Conservation (phyloP, 2,888 invertebrate genomes). For the Coremacera marginata region DNA sequence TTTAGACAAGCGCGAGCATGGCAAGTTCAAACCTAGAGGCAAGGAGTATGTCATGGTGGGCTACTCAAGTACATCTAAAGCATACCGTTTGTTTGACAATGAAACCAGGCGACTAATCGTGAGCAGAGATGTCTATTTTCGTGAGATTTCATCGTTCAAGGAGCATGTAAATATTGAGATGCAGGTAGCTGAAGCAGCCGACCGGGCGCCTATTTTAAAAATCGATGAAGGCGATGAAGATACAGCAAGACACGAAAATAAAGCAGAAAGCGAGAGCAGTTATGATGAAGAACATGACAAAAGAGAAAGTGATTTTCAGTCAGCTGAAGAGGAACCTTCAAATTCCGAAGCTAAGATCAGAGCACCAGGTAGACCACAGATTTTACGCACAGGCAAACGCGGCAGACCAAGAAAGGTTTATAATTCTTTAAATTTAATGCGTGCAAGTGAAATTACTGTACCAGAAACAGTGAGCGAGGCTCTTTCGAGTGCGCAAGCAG, state of each 20-base stretch:
- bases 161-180: neutral
- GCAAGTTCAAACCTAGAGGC: constrained; percentile 1
- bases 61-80: neutral
- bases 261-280: too few relatives aligned
- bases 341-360: neutral
- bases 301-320: neutral
- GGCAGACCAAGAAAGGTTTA: constrained; percentile 33
- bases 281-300: neutral
- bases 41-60: neutral
- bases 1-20: neutral
- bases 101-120: neutral
- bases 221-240: too few relatives aligned
- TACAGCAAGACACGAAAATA: too few relatives aligned
- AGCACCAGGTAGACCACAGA: neutral
- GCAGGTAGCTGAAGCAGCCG: neutral
- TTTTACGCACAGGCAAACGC: constrained; percentile 14
- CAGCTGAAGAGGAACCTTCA: neutral
- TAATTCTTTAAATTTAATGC: constrained; percentile 19
- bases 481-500: neutral
- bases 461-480: constrained; percentile 21
- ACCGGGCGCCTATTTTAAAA: too few relatives aligned
- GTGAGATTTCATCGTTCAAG: neutral
- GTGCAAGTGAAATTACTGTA: neutral
- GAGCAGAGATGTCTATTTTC: neutral
- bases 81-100: constrained; percentile 6